A percentile compares a stretch with the other conserved stretches of the same genome.
Evolutionary conservation across 2,113 vertebrate genomes (phyloP).

Genomic region (Riparia riparia): DNA sequence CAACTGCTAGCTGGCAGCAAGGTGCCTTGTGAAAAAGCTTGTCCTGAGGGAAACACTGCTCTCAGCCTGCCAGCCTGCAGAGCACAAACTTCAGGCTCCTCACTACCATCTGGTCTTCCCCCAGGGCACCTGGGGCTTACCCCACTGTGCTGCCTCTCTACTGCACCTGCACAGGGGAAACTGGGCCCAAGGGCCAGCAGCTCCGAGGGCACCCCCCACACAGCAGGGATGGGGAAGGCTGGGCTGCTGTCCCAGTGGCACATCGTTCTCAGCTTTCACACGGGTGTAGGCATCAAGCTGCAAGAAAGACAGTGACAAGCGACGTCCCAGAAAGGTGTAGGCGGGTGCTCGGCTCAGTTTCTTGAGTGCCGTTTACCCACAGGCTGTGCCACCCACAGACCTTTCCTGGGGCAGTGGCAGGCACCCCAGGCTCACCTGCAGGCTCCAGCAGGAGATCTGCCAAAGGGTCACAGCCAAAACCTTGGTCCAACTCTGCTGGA

Average conservation of each 20-base stretch:
- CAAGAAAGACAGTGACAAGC: neutral
- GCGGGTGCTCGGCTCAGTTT: constrained; percentile 14
- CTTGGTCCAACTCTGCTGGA: neutral
- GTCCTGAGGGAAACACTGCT: neutral
- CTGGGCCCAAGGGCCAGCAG: neutral
- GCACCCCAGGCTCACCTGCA: neutral
- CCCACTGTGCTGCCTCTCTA: neutral
- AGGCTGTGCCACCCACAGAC: constrained; percentile 36
- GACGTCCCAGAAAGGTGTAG: constrained; percentile 24
- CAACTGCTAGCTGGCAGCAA: constrained; percentile 21
- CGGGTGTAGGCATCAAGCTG: neutral
- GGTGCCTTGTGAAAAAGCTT: neutral
- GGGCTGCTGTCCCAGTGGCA: neutral
- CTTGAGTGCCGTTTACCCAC: constrained; percentile 47
- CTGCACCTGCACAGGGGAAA: neutral
- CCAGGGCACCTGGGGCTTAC: neutral
- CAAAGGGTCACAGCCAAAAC: neutral
- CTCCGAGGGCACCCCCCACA: rapidly evolving
- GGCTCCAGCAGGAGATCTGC: neutral
- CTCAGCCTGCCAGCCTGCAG: neutral
- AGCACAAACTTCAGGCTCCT: neutral
- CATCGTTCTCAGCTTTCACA: constrained; percentile 4
- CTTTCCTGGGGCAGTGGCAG: neutral
- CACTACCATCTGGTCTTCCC: neutral
- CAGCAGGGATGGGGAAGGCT: neutral